Conservation (phyloP, 2,113 vertebrate species). For the Hiodon alosoides region DNA sequence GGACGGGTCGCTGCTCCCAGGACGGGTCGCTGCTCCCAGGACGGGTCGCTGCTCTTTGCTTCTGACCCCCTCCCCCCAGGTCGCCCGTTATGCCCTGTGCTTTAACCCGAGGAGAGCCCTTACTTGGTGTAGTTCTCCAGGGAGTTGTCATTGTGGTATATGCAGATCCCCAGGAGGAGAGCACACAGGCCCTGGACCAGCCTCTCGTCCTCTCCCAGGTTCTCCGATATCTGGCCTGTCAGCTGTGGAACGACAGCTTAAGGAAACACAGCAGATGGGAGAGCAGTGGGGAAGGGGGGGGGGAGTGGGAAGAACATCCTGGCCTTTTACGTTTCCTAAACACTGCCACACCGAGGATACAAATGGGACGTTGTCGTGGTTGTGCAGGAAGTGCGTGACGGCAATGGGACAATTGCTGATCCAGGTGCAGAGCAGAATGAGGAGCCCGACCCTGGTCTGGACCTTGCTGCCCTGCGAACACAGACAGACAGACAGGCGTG, state of each 20-base stretch:
- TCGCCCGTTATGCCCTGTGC: no score
- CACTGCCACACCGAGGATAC: conserved; percentile 74
- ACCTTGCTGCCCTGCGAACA: conserved; percentile 89
- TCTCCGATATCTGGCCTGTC: conserved; percentile 95
- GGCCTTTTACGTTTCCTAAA: no score
- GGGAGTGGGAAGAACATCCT: no score
- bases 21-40: no score
- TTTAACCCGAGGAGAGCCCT: conserved; percentile 26
- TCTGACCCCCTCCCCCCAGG: no score
- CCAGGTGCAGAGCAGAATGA: conserved; percentile 97
- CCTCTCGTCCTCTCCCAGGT: conserved; percentile 92
- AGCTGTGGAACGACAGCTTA: conserved; percentile 72
- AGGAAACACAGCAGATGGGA: conserved; percentile 47
- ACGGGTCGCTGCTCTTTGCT: no score
- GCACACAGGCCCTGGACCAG: conserved; percentile 94
- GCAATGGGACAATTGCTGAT: conserved; percentile 94
- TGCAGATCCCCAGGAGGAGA: conserved; percentile 88
- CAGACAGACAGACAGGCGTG: conserved; percentile 22
- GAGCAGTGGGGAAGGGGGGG: no score
- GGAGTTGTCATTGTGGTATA: conserved; percentile 97
- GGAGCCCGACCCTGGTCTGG: conserved; percentile 89
- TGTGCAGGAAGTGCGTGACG: conserved; percentile 96
- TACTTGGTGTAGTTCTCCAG: conserved; percentile 93
- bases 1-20: no score
- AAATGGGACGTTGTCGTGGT: conserved; percentile 91